Evolutionary conservation across 2,113 vertebrate species (phyloP).

Genomic region (Sebastes schlegelii): DNA sequence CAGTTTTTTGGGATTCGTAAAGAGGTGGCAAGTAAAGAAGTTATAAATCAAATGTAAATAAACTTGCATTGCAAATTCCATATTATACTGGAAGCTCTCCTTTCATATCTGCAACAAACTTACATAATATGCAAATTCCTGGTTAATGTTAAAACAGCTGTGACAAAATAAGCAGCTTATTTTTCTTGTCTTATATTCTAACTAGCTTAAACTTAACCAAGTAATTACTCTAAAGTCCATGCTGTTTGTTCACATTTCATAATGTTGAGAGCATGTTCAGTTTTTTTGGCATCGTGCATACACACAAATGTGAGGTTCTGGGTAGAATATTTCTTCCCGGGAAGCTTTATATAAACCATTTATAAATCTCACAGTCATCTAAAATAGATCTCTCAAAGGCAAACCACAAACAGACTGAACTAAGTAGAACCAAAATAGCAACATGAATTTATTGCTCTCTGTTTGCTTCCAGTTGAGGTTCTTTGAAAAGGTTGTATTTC

Average conservation of each 20-base stretch:
- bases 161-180: neutral
- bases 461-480: neutral
- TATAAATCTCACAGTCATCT: neutral
- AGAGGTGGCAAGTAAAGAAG: too few relatives aligned
- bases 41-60: too few relatives aligned
- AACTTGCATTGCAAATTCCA: too few relatives aligned
- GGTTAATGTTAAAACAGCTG: too few relatives aligned
- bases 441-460: neutral
- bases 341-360: neutral
- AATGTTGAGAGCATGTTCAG: neutral
- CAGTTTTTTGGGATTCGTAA: too few relatives aligned
- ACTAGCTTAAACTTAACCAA: neutral
- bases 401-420: neutral
- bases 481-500: neutral
- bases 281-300: neutral
- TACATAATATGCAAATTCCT: too few relatives aligned
- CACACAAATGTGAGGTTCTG: neutral
- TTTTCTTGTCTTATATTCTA: neutral
- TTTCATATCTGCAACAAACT: too few relatives aligned
- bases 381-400: neutral
- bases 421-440: slow-evolving; percentile 8
- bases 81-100: too few relatives aligned
- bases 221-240: neutral
- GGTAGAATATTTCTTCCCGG: neutral
- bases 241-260: neutral